Conservation (phyloP, 2,113 vertebrate species). For the Takifugu bimaculatus region DNA sequence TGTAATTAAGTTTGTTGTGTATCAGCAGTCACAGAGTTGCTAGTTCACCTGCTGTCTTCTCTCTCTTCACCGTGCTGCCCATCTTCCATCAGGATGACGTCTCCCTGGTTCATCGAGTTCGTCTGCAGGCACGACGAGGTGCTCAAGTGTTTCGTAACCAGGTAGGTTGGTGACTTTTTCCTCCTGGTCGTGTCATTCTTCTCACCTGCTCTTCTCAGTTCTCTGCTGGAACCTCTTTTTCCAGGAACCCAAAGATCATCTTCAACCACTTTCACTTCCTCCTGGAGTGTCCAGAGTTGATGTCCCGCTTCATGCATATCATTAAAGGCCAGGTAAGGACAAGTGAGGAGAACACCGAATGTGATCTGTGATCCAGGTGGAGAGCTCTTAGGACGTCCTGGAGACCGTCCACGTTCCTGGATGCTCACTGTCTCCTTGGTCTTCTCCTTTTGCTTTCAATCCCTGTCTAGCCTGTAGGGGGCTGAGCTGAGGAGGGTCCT, state of each 20-base stretch:
- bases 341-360: too few species aligned
- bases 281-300: conserved; percentile 95
- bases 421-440: too few species aligned
- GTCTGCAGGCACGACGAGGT: conserved; percentile 97
- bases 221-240: background rate
- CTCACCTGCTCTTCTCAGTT: conserved; percentile 25
- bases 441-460: too few species aligned
- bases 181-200: background rate
- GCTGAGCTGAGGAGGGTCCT: too few species aligned
- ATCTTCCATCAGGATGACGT: conserved; percentile 84
- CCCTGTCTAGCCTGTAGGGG: too few species aligned
- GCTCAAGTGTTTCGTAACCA: conserved; percentile 96
- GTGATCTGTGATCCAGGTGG: background rate
- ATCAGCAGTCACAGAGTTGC: background rate
- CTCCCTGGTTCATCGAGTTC: conserved; percentile 96
- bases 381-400: too few species aligned
- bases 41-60: background rate
- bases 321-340: conserved; percentile 93
- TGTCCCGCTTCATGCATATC: conserved; percentile 99
- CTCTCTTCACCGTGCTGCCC: background rate
- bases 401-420: too few species aligned
- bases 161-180: conserved; percentile 68
- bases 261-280: conserved; percentile 99
- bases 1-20: too few species aligned
- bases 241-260: conserved; percentile 97